Evolutionary conservation across 2,797 vertebrate species (phyloP).

Genomic region (Poecilia gillii): DNA sequence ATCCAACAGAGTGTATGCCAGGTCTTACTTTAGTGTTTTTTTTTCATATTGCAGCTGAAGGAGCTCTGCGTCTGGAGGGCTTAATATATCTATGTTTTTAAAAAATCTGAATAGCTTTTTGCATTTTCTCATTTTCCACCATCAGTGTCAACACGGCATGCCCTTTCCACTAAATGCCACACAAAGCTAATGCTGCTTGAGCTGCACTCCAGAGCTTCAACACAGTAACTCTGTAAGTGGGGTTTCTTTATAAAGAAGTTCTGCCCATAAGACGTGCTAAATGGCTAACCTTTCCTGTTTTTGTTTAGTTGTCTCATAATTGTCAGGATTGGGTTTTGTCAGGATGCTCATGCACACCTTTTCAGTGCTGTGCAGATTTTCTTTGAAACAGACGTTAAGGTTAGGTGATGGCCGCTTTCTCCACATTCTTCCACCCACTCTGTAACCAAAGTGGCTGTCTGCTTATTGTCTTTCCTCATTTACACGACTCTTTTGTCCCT

Average conservation of each 20-base stretch:
- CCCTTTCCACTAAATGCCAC: constrained; percentile 37
- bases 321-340: background rate
- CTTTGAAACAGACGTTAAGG: background rate
- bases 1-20: constrained; percentile 65
- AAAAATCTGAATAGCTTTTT: constrained; percentile 58
- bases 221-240: constrained; percentile 14
- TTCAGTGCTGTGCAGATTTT: background rate
- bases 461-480: background rate
- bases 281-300: constrained; percentile 1
- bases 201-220: background rate
- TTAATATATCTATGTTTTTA: constrained; percentile 48
- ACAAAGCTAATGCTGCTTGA: constrained; percentile 40
- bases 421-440: background rate
- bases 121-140: constrained; percentile 43
- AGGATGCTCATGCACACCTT: background rate
- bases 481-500: background rate
- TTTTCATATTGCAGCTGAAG: constrained; percentile 57
- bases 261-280: constrained; percentile 4
- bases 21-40: constrained; percentile 62
- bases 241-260: constrained; percentile 5
- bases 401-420: background rate
- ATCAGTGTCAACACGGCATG: constrained; percentile 40
- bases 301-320: constrained; percentile 10
- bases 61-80: constrained; percentile 51
- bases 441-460: background rate